Evolutionary conservation across 2,797 vertebrate species (phyloP), one percentile per base, ranked within the genome.

Genomic region (Crossoptilon crossoptilon): DNA sequence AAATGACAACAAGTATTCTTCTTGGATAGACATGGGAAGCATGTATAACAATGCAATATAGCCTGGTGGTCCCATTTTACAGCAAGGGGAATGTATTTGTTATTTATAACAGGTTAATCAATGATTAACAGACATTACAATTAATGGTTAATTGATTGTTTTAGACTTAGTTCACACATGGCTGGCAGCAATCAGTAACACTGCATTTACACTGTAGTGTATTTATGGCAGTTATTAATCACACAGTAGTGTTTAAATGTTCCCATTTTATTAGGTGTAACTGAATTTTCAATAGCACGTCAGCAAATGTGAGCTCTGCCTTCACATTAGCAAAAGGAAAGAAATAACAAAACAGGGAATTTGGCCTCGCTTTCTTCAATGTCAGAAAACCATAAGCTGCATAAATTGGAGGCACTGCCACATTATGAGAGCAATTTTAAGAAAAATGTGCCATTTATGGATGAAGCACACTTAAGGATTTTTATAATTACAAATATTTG

Each of bases 401-500:
- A 27, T 77, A 74, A 87, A 74, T 78, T 22, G 63, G 41, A 92
- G 69, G 60, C 87, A 22, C 83, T 59, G 48, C 60, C 75, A 69
- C 81, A 84, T 91, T 82, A 68, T 59, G 84, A 93, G 79, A 87
- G 85, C 83, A 80, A 84, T 92, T 96, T 95, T 95, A 91, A 93
- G 85, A 88, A 94, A 95, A 94, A 88, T 26, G 33, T 2, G 7
- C 85, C 92, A 91, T 95, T 94, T 95, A 77, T 92, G 85, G 92
- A 74, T 88, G 77, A 77, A 91, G 71, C 49, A 49, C 90, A 82
- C 87, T 90, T 96, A 92, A 94, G 84, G 95, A 94, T 90, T 95
- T 96, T 95, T 74, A 77, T 96, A 95, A 96, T 96, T 95, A 96
- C 91, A 96, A 96, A 95, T 95, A 93, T 96, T 95, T 95, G 92